Conservation (phyloP, 2,113 vertebrate genomes). For the Cynoglossus semilaevis region DNA sequence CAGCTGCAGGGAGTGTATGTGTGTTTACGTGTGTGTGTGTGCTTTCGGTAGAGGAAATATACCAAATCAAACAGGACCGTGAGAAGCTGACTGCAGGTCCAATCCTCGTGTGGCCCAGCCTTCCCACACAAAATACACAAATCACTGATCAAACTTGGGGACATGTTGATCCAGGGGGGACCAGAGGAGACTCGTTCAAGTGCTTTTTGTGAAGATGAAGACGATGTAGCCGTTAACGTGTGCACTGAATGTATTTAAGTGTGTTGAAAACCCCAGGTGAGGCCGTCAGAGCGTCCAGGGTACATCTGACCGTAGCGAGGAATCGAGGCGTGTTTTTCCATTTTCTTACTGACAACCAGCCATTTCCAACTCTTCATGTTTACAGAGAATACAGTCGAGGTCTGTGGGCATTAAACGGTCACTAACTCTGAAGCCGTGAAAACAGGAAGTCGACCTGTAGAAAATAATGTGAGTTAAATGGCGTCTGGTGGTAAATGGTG, state of each 20-base stretch:
- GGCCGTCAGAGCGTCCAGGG: conserved; percentile 27
- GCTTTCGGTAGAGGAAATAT: conserved; percentile 34
- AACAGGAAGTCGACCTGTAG: conserved; percentile 3
- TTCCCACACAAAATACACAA: conserved; percentile 37
- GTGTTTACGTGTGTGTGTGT: conserved; percentile 20
- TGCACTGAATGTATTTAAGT: conserved; percentile 62
- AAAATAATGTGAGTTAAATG: conserved; percentile 14
- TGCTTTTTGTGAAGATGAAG: conserved; percentile 52
- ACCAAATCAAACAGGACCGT: conserved; percentile 43
- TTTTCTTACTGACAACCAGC: conserved; percentile 14
- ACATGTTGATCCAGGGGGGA: conserved; percentile 22
- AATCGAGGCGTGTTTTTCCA: conserved; percentile 15
- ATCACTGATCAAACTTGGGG: conserved; percentile 34
- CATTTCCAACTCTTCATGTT: conserved; percentile 39
- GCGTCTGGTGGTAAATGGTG: neutral
- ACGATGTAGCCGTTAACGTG: conserved; percentile 37
- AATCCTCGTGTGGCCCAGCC: conserved; percentile 23
- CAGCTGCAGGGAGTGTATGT: conserved; percentile 10
- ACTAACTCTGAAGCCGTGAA: conserved; percentile 3
- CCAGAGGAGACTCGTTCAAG: conserved; percentile 26
- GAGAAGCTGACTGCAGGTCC: conserved; percentile 39
- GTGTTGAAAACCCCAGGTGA: conserved; percentile 23
- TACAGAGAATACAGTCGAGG: conserved; percentile 37
- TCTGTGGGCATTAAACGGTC: conserved; percentile 46
- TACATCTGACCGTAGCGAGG: conserved; percentile 28